phyloP scores from a whole-genome alignment of 2,888 invertebrate genomes.

The Megamerina dolium region DNA sequence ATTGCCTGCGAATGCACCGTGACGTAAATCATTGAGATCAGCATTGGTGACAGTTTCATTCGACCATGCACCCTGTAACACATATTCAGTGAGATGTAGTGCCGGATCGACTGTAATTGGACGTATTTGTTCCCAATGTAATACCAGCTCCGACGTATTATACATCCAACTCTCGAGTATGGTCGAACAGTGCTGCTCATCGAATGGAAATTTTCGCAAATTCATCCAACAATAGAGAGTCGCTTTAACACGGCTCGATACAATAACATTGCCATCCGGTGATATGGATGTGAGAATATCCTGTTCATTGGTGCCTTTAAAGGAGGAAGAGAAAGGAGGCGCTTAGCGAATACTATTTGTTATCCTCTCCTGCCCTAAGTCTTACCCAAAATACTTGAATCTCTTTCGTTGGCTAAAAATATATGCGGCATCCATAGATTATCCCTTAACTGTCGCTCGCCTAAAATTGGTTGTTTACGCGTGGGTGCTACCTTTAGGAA shows the following conservation, averaged over 20 bases:
- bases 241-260: conserved; percentile 73
- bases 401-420: conserved; percentile 72
- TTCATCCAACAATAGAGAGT: conserved; percentile 82
- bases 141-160: conserved; percentile 65
- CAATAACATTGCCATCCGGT: conserved; percentile 72
- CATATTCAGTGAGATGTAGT: conserved; percentile 75
- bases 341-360: background rate
- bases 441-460: conserved; percentile 63
- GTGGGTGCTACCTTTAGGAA: conserved; percentile 64
- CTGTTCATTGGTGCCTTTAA: conserved; percentile 62
- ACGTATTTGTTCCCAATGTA: conserved; percentile 69
- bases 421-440: conserved; percentile 79
- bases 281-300: conserved; percentile 75
- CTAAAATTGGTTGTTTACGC: conserved; percentile 61
- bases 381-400: conserved; percentile 61
- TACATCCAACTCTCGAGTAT: conserved; percentile 81
- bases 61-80: conserved; percentile 64
- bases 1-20: conserved; percentile 74
- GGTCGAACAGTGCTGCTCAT: conserved; percentile 74
- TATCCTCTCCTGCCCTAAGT: background rate
- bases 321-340: background rate
- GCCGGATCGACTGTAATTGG: conserved; percentile 71
- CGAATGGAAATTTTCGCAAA: conserved; percentile 81
- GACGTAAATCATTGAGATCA: conserved; percentile 60
- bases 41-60: conserved; percentile 67